Percentiles rank a stretch among this genome's conserved stretches.
phyloP scores from a whole-genome alignment of 2,113 vertebrate genomes.

The Rallus limicola region DNA sequence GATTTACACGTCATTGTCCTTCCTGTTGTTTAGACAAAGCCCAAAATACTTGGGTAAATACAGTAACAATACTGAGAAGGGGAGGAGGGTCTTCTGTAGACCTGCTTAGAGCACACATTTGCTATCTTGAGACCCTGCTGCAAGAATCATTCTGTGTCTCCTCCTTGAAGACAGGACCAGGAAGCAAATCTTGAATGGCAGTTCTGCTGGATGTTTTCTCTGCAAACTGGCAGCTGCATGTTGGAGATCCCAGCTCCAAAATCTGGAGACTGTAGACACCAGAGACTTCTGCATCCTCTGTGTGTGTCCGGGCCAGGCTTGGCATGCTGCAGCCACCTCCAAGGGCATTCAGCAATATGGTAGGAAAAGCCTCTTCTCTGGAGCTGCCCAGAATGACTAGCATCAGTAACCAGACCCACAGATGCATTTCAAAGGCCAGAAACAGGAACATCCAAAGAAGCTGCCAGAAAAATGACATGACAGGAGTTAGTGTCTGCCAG shows the following conservation, averaged over 20 bases:
- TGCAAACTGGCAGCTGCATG: neutral
- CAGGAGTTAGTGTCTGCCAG: neutral
- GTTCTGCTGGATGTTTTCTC: neutral
- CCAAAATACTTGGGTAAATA: neutral
- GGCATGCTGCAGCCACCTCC: neutral
- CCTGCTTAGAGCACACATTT: neutral
- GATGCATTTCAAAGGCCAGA: neutral
- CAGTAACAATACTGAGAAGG: neutral
- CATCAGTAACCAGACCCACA: neutral
- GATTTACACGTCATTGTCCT: neutral
- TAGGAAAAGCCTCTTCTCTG: neutral
- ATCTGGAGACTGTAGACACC: neutral
- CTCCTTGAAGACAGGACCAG: neutral
- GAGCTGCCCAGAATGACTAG: neutral
- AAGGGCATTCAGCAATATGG: neutral
- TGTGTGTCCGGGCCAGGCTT: neutral
- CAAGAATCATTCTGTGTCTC: neutral
- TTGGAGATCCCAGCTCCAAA: neutral
- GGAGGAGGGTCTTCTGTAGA: neutral
- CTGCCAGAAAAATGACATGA: neutral
- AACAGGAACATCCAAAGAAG: neutral
- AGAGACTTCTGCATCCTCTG: neutral
- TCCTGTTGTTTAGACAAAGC: neutral
- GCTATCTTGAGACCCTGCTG: neutral
- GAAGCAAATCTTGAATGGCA: neutral